Base-by-base conservation (phyloP, 2,797 vertebrate genomes). In the Avahi laniger region DNA sequence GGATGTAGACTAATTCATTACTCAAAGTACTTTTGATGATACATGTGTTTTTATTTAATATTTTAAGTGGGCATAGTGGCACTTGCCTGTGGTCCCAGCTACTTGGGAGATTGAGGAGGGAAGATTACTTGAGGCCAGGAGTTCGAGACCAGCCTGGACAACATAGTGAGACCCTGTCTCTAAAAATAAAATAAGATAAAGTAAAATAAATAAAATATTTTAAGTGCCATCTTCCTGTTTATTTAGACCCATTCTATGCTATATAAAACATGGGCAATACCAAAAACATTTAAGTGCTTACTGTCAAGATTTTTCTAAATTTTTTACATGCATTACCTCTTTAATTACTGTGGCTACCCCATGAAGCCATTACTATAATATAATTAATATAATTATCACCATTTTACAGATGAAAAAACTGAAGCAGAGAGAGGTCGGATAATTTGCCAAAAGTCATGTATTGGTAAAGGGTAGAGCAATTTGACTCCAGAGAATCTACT, bases 351-450 rank as follows among this genome's bases (percentile, higher is more conserved):
- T 9, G 63, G 12, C 13, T 12, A 72, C 1, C 11, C 17, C 20
- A 15, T 85, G 52, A 91, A 65, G 76, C 38, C 52, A 87, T 85
- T 91, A n/a, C n/a, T n/a, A n/a, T n/a, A n/a, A n/a, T n/a, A n/a
- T n/a, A n/a, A n/a, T n/a, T n/a, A n/a, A n/a, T n/a, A n/a, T n/a
- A n/a, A n/a, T n/a, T n/a, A n/a, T n/a, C n/a, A n/a, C n/a, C 52
- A 87, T 85, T 91, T 85, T 90, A 38, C n/a, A 82, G 84, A 72
- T 46, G 79, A 84, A 70, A 90, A 95, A 83, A 54, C 48, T 43
- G 79, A 93, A 76, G 30, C 24, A 26, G 41, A 52, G 33, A 72
- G 7, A 88, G 14, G 10, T 13, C 11, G 43, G 3, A 14, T 28
- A 30, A 70, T 96, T 93, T 89, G 59, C 41, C 41, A 41, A 30